Conservation (phyloP, 64 coral and sea anemone species). For the Orbicella faveolata region DNA sequence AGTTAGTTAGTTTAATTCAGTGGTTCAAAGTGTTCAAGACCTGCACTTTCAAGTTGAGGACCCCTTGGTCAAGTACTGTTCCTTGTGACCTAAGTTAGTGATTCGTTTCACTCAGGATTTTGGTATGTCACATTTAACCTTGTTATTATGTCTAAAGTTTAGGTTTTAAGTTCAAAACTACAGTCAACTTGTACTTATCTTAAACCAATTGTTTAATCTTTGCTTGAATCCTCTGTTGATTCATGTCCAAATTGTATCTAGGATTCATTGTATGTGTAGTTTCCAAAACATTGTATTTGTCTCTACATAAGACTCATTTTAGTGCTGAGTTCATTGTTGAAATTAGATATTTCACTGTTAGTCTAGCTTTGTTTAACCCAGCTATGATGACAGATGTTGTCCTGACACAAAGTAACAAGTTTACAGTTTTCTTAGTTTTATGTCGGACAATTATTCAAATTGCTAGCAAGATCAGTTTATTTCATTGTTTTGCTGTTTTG, state of each 20-base stretch:
- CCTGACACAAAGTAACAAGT: constrained; percentile 7
- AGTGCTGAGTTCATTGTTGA: not conserved
- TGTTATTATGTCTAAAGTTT: constrained; percentile 3
- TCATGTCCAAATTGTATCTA: constrained; percentile 13
- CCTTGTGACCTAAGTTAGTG: not conserved
- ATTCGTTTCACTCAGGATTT: not conserved
- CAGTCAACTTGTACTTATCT: not conserved
- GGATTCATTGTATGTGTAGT: not conserved
- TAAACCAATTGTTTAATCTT: constrained; percentile 11
- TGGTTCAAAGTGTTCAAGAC: too few relatives aligned
- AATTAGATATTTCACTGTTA: constrained; percentile 18
- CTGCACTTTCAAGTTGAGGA: not conserved
- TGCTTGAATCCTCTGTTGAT: constrained; percentile 9
- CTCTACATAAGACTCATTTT: not conserved
- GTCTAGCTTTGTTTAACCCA: not conserved
- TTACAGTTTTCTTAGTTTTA: constrained; percentile 8
- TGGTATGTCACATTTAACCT: constrained; percentile 1
- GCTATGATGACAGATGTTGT: not conserved
- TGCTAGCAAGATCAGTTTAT: not conserved
- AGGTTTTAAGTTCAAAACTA: not conserved
- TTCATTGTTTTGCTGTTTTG: not conserved
- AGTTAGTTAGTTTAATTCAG: too few relatives aligned
- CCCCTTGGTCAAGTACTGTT: not conserved
- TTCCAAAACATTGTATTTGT: constrained; percentile 9
- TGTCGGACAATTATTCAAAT: not conserved